phyloP scores from a whole-genome alignment of 2,113 vertebrate species.

The Grantiella picta region DNA sequence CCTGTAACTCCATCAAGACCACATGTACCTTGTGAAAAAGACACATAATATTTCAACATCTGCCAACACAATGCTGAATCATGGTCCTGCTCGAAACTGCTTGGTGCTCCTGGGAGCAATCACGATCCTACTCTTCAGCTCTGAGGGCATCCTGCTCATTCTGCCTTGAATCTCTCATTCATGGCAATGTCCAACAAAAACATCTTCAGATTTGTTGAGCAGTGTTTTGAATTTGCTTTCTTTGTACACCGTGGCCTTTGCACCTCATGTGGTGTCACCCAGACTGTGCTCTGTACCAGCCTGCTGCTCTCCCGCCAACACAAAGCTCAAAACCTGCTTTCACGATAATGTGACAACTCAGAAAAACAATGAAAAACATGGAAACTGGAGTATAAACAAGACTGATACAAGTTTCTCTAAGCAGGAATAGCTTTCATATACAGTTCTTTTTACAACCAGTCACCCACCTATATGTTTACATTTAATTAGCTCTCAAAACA shows the following conservation, averaged over 20 bases:
- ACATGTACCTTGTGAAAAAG: background rate
- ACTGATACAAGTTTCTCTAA: background rate
- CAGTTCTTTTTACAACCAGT: background rate
- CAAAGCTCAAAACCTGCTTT: background rate
- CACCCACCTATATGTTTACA: constrained; percentile 14
- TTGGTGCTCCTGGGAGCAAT: background rate
- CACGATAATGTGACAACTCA: background rate
- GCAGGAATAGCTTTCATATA: background rate
- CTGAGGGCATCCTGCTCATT: background rate
- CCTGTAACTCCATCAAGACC: background rate
- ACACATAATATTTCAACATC: background rate
- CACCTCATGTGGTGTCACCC: rapidly evolving
- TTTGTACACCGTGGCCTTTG: background rate
- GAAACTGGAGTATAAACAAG: background rate
- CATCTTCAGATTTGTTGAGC: background rate
- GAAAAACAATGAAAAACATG: background rate
- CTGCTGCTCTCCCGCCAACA: background rate
- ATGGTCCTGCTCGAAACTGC: background rate
- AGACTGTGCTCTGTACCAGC: background rate
- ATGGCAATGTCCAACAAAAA: background rate
- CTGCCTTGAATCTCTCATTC: background rate
- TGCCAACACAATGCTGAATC: background rate
- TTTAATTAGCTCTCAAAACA: background rate
- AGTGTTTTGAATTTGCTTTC: background rate
- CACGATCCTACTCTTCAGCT: background rate